Conservation (phyloP, 2,113 vertebrate species). For the Elephas maximus region DNA sequence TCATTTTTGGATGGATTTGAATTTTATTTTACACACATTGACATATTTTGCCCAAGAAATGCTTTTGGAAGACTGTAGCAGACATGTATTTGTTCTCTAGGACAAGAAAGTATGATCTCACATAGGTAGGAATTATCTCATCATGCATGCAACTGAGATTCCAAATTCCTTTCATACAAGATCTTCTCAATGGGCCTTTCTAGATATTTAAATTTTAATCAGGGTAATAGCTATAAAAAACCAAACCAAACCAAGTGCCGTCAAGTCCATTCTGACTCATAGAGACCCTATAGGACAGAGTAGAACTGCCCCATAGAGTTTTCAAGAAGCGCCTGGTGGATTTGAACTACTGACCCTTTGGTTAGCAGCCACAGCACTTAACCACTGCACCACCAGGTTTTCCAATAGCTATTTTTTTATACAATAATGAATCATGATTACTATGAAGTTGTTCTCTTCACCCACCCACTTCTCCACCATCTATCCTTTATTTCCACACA, state of each 20-base stretch:
- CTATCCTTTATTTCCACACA: neutral
- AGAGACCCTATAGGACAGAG: too few species aligned
- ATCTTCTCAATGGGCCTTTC: neutral
- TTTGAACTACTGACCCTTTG: too few species aligned
- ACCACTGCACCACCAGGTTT: too few species aligned
- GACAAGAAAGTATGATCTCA: neutral
- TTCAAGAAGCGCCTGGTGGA: too few species aligned
- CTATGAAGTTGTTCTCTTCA: neutral
- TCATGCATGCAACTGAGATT: neutral
- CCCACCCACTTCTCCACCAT: neutral
- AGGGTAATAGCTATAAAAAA: neutral
- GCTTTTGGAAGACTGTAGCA: neutral
- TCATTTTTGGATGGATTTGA: neutral
- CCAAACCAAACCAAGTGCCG: too few species aligned
- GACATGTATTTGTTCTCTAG: neutral
- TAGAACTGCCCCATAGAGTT: too few species aligned
- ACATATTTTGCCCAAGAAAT: neutral
- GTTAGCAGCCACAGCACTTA: too few species aligned
- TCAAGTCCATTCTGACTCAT: too few species aligned
- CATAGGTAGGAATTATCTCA: neutral
- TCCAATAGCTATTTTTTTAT: too few species aligned
- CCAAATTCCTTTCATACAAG: neutral
- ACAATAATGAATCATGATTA: neutral
- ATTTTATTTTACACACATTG: neutral
- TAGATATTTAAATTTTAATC: conserved; percentile 13